phyloP scores from a whole-genome alignment of 2,888 invertebrate species.

The Mimas tiliae region DNA sequence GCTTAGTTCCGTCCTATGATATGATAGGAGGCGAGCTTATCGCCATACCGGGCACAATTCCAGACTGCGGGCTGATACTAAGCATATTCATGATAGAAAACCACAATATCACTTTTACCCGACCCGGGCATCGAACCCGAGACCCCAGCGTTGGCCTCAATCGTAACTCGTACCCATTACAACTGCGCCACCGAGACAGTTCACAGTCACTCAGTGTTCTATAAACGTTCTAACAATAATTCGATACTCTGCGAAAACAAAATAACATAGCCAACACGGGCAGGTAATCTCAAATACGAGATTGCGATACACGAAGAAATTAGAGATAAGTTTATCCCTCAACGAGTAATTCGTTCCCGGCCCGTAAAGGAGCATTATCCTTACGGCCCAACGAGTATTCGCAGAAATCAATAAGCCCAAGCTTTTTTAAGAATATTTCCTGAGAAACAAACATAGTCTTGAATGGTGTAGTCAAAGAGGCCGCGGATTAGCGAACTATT shows the following conservation, averaged over 20 bases:
- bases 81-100: too few relatives aligned
- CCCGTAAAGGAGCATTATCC: conserved; percentile 76
- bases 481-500: conserved; percentile 78
- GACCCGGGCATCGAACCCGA: too few relatives aligned
- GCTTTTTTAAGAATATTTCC: conserved; percentile 72
- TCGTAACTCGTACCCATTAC: too few relatives aligned
- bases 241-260: conserved; percentile 10
- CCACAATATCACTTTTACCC: too few relatives aligned
- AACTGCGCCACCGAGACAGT: too few relatives aligned
- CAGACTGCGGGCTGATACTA: too few relatives aligned
- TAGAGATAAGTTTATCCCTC: conserved; percentile 78
- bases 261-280: conserved; percentile 3
- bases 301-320: conserved; percentile 71
- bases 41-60: too few relatives aligned
- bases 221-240: neutral
- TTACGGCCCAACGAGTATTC: conserved; percentile 71
- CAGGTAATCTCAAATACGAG: conserved; percentile 46
- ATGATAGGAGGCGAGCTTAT: too few relatives aligned
- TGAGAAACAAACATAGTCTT: conserved; percentile 75
- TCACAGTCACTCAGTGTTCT: too few relatives aligned
- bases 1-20: too few relatives aligned
- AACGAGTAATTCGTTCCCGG: conserved; percentile 78
- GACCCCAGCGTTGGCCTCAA: too few relatives aligned
- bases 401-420: conserved; percentile 78
- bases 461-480: conserved; percentile 71